Evolutionary conservation across 2,797 vertebrate genomes (phyloP).

Genomic region (Lindbergichthys nudifrons): DNA sequence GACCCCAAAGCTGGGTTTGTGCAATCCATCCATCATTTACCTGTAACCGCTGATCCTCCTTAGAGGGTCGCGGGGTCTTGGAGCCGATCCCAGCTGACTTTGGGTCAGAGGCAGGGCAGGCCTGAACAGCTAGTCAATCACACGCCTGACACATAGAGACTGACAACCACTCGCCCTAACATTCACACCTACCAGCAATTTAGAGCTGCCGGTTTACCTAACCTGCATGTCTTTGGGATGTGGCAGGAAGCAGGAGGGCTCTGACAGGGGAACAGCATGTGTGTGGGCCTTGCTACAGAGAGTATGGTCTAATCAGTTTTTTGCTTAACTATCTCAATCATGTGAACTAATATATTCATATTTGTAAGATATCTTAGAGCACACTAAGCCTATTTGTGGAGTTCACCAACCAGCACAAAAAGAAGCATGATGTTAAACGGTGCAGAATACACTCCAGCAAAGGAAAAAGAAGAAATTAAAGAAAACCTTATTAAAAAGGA

Average conservation of each 20-base stretch:
- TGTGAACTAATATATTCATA: background rate
- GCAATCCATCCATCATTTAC: background rate
- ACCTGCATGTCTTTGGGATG: background rate
- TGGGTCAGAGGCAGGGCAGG: background rate
- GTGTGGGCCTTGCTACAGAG: background rate
- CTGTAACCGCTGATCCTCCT: slow-evolving; percentile 4
- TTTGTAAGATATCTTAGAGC: background rate
- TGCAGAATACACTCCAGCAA: background rate
- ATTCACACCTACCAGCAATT: background rate
- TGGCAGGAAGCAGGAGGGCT: background rate
- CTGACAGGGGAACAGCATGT: background rate
- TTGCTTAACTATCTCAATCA: background rate
- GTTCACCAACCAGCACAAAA: background rate
- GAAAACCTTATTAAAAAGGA: background rate
- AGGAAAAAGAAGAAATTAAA: background rate
- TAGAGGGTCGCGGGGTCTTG: background rate
- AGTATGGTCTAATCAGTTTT: background rate
- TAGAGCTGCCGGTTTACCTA: slow-evolving; percentile 4
- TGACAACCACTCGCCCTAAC: background rate
- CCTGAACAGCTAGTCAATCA: slow-evolving; percentile 12
- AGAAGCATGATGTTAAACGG: background rate
- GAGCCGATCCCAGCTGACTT: slow-evolving; percentile 4
- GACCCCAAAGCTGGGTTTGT: background rate
- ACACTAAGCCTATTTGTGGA: background rate
- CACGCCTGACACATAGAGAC: background rate